These are phyloP conservation scores for Epirrita christyi DNA, from an alignment of 2,888 invertebrate genomes.

Conservation along the genomic window DNA sequence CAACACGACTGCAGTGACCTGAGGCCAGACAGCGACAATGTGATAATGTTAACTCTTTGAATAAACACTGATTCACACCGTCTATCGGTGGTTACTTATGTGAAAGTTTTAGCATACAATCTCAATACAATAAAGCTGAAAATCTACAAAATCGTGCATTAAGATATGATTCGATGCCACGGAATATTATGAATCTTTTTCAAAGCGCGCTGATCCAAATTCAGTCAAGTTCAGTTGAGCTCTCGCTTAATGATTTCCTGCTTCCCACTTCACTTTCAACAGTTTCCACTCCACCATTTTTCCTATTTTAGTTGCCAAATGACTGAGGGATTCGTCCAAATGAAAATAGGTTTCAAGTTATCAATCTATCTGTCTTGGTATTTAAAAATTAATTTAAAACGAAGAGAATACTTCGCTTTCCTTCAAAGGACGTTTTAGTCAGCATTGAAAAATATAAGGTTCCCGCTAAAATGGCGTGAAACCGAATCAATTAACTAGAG, in stretches of 20 bases:
- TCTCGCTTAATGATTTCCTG: constrained; percentile 43
- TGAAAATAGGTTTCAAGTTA: constrained; percentile 3
- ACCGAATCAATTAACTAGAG: no score
- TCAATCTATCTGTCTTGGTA: no score
- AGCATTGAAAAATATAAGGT: no score
- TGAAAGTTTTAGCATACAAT: constrained; percentile 30
- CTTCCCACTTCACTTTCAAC: constrained; percentile 39
- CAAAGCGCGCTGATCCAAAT: constrained; percentile 32
- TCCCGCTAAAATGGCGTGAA: no score
- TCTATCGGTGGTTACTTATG: constrained; percentile 10
- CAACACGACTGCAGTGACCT: constrained; percentile 50
- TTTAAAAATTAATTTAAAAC: no score
- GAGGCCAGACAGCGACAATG: constrained; percentile 55
- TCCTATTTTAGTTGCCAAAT: constrained; percentile 38
- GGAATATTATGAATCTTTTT: constrained; percentile 20
- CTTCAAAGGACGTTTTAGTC: no score
- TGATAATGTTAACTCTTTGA: constrained; percentile 32
- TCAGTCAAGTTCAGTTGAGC: constrained; percentile 37
- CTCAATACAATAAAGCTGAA: constrained; percentile 4
- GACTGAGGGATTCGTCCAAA: constrained; percentile 25
- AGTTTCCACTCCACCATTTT: constrained; percentile 34
- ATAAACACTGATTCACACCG: constrained; percentile 37
- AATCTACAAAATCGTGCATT: neutral
- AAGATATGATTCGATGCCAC: neutral
- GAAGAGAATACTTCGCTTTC: no score